phyloP scores from a whole-genome alignment of 2,888 invertebrate genomes.

The Dorcus parallelipipedus region DNA sequence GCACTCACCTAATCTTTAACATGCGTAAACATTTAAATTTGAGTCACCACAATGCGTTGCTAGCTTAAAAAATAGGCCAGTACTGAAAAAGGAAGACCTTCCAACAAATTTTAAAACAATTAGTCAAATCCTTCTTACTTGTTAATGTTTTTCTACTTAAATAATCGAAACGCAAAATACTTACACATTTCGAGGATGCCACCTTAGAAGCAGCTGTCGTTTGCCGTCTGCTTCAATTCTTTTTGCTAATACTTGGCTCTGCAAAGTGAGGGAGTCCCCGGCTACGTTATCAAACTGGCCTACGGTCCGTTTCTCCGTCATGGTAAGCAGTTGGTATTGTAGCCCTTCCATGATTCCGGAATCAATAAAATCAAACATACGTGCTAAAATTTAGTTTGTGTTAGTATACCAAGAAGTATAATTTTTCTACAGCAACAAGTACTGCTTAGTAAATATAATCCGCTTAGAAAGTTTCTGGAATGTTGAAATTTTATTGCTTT shows the following conservation, averaged over 20 bases:
- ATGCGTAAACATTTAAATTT: too few species aligned
- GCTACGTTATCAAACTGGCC: slow-evolving; percentile 60
- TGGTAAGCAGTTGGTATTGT: slow-evolving; percentile 70
- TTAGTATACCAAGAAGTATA: neutral
- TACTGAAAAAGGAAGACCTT: neutral
- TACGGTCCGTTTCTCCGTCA: slow-evolving; percentile 58
- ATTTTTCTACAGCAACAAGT: too few species aligned
- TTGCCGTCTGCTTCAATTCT: slow-evolving; percentile 63
- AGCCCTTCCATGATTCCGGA: slow-evolving; percentile 89
- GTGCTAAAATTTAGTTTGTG: slow-evolving; percentile 57
- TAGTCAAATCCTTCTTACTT: neutral
- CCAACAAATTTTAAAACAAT: neutral
- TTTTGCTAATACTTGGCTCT: slow-evolving; percentile 66
- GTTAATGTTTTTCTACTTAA: neutral
- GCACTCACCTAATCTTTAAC: too few species aligned
- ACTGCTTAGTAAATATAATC: too few species aligned
- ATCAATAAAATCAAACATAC: slow-evolving; percentile 93
- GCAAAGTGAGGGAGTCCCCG: slow-evolving; percentile 67
- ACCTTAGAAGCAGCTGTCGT: slow-evolving; percentile 72
- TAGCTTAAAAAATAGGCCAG: neutral
- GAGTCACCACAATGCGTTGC: too few species aligned
- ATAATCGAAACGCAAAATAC: slow-evolving; percentile 44
- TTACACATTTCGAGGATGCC: slow-evolving; percentile 86
- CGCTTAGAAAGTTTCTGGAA: too few species aligned
- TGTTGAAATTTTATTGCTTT: too few species aligned